A percentile compares a stretch with the other conserved stretches of the same genome.
phyloP scores from a whole-genome alignment of 64 coral and sea anemone species.

The Actinia equina region DNA sequence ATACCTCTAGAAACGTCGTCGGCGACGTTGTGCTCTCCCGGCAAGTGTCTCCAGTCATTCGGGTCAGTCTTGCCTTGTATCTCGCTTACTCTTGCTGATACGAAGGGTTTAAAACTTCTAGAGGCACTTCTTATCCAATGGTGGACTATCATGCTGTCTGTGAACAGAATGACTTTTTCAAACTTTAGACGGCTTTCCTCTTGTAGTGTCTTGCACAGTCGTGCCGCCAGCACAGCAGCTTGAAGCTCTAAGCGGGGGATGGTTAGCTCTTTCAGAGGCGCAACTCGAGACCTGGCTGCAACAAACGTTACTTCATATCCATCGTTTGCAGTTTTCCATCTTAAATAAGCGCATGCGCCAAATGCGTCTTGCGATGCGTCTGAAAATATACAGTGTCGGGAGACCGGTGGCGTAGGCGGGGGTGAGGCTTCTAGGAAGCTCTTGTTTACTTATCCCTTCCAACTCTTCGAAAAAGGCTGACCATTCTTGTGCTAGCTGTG shows the following conservation, averaged over 20 bases:
- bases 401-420: not conserved
- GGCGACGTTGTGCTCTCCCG: constrained; percentile 13
- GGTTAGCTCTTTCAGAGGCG: constrained; percentile 23
- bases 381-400: constrained; percentile 18
- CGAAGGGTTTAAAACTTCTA: constrained; percentile 34
- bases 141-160: constrained; percentile 31
- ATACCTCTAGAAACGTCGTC: constrained; percentile 22
- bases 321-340: not conserved
- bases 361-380: too few species aligned
- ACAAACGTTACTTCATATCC: constrained; percentile 19
- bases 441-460: constrained; percentile 6
- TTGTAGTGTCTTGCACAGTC: not conserved
- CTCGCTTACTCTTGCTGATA: constrained; percentile 25
- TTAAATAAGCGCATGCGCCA: constrained; percentile 37
- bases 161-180: constrained; percentile 4
- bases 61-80: constrained; percentile 24
- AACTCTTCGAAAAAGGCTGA: constrained; percentile 38
- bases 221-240: constrained; percentile 30
- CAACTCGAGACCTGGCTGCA: constrained; percentile 33
- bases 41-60: constrained; percentile 1
- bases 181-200: not conserved
- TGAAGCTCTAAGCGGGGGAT: constrained; percentile 45
- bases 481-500: not conserved
- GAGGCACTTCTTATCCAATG: constrained; percentile 20
- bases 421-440: constrained; percentile 27